Base-by-base conservation (phyloP, 1,140 invertebrate species). In the Rhopalosiphum maidis region DNA sequence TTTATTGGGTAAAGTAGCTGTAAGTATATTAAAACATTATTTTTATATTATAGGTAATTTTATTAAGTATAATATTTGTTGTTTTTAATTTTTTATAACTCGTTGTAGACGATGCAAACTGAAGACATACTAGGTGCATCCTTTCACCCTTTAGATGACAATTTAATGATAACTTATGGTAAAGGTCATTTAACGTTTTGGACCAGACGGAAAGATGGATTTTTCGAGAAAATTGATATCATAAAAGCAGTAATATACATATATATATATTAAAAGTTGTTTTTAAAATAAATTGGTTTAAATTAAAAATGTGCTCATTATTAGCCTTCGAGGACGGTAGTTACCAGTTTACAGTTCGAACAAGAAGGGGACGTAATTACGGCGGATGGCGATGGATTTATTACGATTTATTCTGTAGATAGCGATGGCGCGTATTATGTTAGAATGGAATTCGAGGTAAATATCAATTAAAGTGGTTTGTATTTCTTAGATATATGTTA, bases 351-450 rank as follows among this genome's bases (percentile, higher is more conserved):
- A 46, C 98, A 98, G 94, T 99, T 99, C 95, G 97, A 98, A 95
- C 97, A 98, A 95, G 98, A 98, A 95, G 98, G 98, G 11, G 98
- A 99, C 95, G 97, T 99, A 1, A 97, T 99, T 15, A 98, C 98
- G 0, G 99, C 98, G 6, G 98, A 99, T 94, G 98, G 97, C 91
- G 98, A 98, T 95, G 99, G 99, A 1, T 98, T 98, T 94, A 98
- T 99, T 92, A 99, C 98, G 18, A 97, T 99, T 93, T 99, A 99
- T 95, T 98, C 97, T 55, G 97, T 98, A 6, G 97, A 98, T 94
- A 97, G 97, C 30, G 97, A 98, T 94, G 97, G 97, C 0, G 97
- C 97, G 0, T 98, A 98, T 94, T 98, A 98, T 94, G 97, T 98
- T 3, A 96, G 97, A 94, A 97, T 97, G 96, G 97, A 98, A 95